Conservation (phyloP, 2,797 vertebrate species). For the Sebastes hubbsi region DNA sequence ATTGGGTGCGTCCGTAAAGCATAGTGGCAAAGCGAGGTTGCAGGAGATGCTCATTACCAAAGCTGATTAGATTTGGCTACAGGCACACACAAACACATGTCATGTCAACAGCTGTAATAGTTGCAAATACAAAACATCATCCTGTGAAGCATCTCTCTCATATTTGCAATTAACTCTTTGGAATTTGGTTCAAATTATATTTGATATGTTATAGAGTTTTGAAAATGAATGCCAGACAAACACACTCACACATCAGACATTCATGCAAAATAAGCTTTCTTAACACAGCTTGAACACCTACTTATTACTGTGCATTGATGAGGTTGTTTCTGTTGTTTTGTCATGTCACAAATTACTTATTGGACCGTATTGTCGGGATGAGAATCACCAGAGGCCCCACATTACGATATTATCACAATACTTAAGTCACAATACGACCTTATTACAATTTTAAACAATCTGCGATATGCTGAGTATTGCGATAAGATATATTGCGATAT, state of each 20-base stretch:
- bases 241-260: not conserved
- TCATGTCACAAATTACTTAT: not conserved
- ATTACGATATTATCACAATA: too few relatives aligned
- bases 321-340: not conserved
- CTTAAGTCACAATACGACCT: too few relatives aligned
- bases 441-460: too few relatives aligned
- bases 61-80: slow-evolving; percentile 57
- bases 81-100: not conserved
- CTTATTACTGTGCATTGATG: not conserved
- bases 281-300: not conserved
- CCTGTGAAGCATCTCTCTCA: not conserved
- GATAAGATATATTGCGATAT: too few relatives aligned
- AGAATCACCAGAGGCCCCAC: too few relatives aligned
- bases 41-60: slow-evolving; percentile 51
- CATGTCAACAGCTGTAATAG: slow-evolving; percentile 5
- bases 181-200: not conserved
- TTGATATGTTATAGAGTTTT: not conserved
- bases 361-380: too few relatives aligned
- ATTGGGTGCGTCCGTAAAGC: slow-evolving; percentile 37
- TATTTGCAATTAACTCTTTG: not conserved
- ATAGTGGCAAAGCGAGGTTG: slow-evolving; percentile 47
- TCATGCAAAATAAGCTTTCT: not conserved
- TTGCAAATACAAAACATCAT: not conserved
- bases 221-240: not conserved
- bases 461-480: too few relatives aligned